These are phyloP conservation scores for Drosophila sordidapex DNA, from an alignment of 2,888 invertebrate genomes.

Conservation along the genomic window DNA sequence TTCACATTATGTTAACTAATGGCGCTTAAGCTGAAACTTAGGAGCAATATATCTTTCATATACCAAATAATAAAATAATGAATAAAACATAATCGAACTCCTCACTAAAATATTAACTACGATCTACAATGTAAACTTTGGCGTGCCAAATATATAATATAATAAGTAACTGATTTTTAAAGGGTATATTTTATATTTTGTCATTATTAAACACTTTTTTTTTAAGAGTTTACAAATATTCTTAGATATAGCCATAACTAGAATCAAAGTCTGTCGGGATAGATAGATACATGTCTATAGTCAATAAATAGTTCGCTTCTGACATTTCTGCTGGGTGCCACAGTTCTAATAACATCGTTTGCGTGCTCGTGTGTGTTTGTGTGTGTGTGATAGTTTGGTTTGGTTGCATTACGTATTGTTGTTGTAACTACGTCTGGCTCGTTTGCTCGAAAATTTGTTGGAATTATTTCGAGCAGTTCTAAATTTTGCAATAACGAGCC, in stretches of 20 bases:
- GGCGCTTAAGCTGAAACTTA: not conserved
- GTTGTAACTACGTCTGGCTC: conserved; percentile 67
- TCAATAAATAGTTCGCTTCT: not conserved
- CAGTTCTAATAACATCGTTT: conserved; percentile 45
- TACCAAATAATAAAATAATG: rapidly evolving
- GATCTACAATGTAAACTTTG: not conserved
- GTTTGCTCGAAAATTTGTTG: conserved; percentile 78
- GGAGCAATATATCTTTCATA: rapidly evolving
- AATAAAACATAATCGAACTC: not conserved
- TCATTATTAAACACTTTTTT: not conserved
- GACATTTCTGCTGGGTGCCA: conserved; percentile 45
- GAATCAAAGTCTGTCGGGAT: too few species aligned
- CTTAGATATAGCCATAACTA: not conserved
- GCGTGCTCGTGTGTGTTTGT: conserved; percentile 1
- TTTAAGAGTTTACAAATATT: too few species aligned
- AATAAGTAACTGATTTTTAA: not conserved
- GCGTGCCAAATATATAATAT: not conserved
- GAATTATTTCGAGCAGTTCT: conserved; percentile 80
- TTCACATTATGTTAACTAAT: not conserved
- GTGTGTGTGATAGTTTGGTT: conserved; percentile 33
- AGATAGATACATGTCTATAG: not conserved
- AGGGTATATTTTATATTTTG: not conserved
- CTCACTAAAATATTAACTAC: not conserved
- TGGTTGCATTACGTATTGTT: conserved; percentile 28
- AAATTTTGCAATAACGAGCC: conserved; percentile 80